These are phyloP conservation scores for Drosophila kambysellisi DNA, from an alignment of 2,888 invertebrate genomes.

Conservation along the genomic window DNA sequence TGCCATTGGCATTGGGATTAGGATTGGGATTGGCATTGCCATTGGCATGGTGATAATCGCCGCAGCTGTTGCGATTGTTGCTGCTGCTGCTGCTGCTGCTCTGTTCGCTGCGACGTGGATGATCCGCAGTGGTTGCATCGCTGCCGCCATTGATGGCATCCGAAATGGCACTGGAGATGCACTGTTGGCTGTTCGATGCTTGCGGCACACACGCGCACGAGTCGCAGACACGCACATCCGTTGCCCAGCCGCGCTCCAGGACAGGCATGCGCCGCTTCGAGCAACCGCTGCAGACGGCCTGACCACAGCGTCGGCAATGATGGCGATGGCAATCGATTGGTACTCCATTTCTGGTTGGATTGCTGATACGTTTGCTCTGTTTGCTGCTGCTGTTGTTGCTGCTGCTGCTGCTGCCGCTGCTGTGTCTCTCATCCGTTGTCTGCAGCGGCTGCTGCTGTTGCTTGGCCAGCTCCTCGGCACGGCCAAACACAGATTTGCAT, in stretches of 20 bases:
- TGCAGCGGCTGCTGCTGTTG: slow-evolving; percentile 25
- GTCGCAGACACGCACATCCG: slow-evolving; percentile 92
- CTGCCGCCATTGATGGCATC: slow-evolving; percentile 52
- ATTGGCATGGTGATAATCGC: slow-evolving; percentile 31
- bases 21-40: slow-evolving; percentile 9
- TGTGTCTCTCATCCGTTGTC: not conserved
- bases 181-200: slow-evolving; percentile 14
- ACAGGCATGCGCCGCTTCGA: slow-evolving; percentile 87
- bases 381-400: slow-evolving; percentile 22
- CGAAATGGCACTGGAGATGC: slow-evolving; percentile 53
- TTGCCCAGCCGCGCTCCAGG: slow-evolving; percentile 90
- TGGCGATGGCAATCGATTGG: slow-evolving; percentile 86
- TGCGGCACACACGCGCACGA: slow-evolving; percentile 85
- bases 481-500: slow-evolving; percentile 88
- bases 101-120: slow-evolving; percentile 1
- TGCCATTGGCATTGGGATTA: slow-evolving; percentile 30
- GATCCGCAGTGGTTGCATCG: not conserved
- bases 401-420: not conserved
- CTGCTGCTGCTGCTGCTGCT: slow-evolving; percentile 11
- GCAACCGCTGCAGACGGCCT: slow-evolving; percentile 89
- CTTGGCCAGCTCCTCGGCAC: slow-evolving; percentile 83
- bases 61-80: slow-evolving; percentile 15
- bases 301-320: slow-evolving; percentile 90
- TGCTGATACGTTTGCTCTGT: slow-evolving; percentile 14
- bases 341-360: not conserved